phyloP scores from a whole-genome alignment of 2,797 vertebrate species.

The Mastacembelus armatus region DNA sequence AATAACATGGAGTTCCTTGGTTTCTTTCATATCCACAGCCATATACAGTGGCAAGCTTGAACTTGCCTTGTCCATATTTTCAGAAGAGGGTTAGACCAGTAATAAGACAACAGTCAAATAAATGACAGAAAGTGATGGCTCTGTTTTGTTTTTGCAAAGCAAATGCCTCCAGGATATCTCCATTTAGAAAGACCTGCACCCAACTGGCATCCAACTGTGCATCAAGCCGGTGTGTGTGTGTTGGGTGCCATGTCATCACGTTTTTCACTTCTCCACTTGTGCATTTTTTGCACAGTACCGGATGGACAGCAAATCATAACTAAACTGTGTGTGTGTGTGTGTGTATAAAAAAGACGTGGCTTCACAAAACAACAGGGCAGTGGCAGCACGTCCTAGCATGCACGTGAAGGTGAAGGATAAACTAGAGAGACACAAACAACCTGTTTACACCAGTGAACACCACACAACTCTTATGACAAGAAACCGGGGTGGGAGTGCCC shows the following conservation, averaged over 20 bases:
- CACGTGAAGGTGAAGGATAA: not conserved
- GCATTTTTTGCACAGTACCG: not conserved
- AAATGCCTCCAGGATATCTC: conserved; percentile 25
- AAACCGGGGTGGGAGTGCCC: no score
- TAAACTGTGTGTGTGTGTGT: no score
- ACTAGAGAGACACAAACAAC: not conserved
- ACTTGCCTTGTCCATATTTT: conserved; percentile 8
- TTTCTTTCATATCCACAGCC: conserved; percentile 1
- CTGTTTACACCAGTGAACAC: no score
- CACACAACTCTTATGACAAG: no score
- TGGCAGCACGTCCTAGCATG: not conserved
- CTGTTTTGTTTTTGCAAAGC: not conserved
- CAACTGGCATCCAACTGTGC: conserved; percentile 18
- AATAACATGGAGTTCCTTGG: not conserved
- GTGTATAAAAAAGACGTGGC: conserved; percentile 3
- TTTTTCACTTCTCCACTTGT: conserved; percentile 1
- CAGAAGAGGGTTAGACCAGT: not conserved
- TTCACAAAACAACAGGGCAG: not conserved
- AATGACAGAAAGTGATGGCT: conserved; percentile 2
- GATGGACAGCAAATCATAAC: not conserved
- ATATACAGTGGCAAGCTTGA: not conserved
- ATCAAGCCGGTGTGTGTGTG: not conserved
- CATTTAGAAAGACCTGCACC: conserved; percentile 2
- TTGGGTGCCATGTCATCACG: not conserved
- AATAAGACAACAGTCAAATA: not conserved